Conservation (phyloP, 2,888 invertebrate species). For the Dorcus hopei region DNA sequence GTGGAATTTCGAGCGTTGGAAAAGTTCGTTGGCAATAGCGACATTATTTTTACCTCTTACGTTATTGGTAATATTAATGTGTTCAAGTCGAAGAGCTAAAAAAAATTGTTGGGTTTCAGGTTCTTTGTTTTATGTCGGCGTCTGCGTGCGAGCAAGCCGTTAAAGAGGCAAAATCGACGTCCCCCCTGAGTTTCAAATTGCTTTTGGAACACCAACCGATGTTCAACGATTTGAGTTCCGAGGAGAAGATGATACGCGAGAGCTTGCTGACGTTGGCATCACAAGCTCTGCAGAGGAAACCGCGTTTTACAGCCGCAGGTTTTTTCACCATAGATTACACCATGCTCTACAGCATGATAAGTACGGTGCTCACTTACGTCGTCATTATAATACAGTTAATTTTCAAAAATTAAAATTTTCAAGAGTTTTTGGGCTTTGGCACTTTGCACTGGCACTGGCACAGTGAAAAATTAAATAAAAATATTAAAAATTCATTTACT, state of each 20-base stretch:
- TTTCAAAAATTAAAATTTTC: no score
- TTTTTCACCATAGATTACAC: slow-evolving; percentile 10
- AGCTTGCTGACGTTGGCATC: background rate
- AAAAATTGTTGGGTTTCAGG: background rate
- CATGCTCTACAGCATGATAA: slow-evolving; percentile 6
- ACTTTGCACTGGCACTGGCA: no score
- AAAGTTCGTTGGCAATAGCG: background rate
- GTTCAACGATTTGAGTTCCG: background rate
- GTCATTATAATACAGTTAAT: slow-evolving; percentile 9
- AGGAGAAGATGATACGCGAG: background rate
- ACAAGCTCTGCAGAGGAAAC: slow-evolving; percentile 4
- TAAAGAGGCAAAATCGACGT: slow-evolving; percentile 1
- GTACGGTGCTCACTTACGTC: slow-evolving; percentile 5
- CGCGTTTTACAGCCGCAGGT: slow-evolving; percentile 4
- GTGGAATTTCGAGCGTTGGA: background rate
- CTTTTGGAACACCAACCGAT: background rate
- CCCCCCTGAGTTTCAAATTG: slow-evolving; percentile 4
- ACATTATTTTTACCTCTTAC: background rate
- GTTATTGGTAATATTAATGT: background rate
- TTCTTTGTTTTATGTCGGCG: slow-evolving; percentile 3
- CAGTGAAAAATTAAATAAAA: no score
- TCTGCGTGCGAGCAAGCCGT: slow-evolving; percentile 3
- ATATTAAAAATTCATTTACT: no score
- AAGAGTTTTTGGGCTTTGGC: no score
- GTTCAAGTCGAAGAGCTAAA: no score